Evolutionary conservation across 2,113 vertebrate genomes (phyloP), one percentile per base, ranked within the genome.

Genomic region (Dendrocopos noguchii): DNA sequence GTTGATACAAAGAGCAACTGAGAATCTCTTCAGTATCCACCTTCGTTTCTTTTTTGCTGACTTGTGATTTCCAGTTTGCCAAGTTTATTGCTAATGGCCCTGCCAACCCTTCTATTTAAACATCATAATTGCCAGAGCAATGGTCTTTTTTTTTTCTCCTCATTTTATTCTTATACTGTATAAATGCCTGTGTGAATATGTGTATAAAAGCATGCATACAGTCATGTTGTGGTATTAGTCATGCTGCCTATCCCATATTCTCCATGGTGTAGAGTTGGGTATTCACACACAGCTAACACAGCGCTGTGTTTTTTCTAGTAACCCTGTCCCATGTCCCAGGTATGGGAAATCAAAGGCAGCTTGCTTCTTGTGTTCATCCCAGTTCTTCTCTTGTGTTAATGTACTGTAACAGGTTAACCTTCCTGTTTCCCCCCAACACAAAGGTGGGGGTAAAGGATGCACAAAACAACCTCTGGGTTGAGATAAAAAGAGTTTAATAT

Each of bases 121-220:
- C 28, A n/a, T 63, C 6, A 5, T 12, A 25, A 27, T n/a, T 82
- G 25, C 33, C 52, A 50, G 31, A 80, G 13, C 25, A 52, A 25
- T 52, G 22, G 22, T 52, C 50, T 52, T 52, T 52, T 25, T 52
- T 52, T 52, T 47, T 12, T 10, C 22, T 25, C 50, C 50, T 52
- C 22, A 52, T 25, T 52, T 52, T 25, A 52, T 52, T 52, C 22
- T 52, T 52, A 24, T 52, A 12, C 50, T 52, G 24, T 24, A 24
- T 52, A 52, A 52, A 52, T 56, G 29, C n/a, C 14, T 52, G 2
- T 73, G 18, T 47, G 44, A 31, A 13, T 68, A 24, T 1, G 22
- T 25, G 1, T 79, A 2, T 47, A 44, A 24, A 82, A 63, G 7
- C 3, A n/a, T 7, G 36, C 0, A 2, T 5, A 4, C 1, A 17